phyloP scores from a whole-genome alignment of 2,797 vertebrate species.

The Erpetoichthys calabaricus region DNA sequence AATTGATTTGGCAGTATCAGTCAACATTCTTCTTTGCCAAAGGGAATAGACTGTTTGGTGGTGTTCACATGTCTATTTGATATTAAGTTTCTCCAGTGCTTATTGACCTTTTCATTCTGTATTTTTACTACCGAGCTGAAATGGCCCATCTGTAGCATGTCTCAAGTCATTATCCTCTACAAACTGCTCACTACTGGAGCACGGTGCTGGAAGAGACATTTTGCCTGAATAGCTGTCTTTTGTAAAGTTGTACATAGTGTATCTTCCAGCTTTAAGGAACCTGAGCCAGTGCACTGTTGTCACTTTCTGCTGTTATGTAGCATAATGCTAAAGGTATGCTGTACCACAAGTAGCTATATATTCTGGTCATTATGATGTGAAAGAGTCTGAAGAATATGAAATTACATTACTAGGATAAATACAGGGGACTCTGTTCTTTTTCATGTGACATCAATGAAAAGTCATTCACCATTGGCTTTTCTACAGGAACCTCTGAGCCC shows the following conservation, averaged over 20 bases:
- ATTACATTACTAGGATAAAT: too few relatives aligned
- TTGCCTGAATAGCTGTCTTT: neutral
- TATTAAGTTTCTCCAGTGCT: constrained; percentile 47
- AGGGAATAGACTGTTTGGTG: constrained; percentile 46
- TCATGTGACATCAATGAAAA: too few relatives aligned
- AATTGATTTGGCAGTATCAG: constrained; percentile 46
- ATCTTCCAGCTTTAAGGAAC: neutral
- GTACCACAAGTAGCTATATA: too few relatives aligned
- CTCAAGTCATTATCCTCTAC: constrained; percentile 34
- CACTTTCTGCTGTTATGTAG: neutral
- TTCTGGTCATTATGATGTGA: too few relatives aligned
- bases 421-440: too few relatives aligned
- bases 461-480: too few relatives aligned
- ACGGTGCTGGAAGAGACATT: constrained; percentile 12
- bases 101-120: constrained; percentile 55
- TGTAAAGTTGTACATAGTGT: neutral
- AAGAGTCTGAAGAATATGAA: too few relatives aligned
- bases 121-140: constrained; percentile 31
- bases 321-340: neutral
- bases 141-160: constrained; percentile 34
- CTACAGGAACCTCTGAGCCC: too few relatives aligned
- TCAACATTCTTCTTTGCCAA: constrained; percentile 39
- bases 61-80: constrained; percentile 50
- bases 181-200: constrained; percentile 28
- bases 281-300: neutral